Evolutionary conservation across 2,888 invertebrate genomes (phyloP).

Genomic region (Hyposoter dolosus): DNA sequence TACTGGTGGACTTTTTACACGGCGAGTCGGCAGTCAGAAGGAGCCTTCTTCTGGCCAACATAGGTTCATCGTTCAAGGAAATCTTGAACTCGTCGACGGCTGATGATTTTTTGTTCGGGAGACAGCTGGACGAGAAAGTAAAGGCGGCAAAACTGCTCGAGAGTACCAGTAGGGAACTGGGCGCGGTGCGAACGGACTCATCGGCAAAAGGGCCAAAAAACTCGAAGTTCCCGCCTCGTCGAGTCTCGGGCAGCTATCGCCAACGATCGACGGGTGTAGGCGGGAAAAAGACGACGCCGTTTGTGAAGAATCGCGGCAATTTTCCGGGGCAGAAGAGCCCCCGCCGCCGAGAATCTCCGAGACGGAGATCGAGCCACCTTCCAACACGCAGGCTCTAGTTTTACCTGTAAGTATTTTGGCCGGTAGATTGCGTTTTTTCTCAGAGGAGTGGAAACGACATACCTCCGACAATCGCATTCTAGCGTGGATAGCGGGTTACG

Average conservation of each 20-base stretch:
- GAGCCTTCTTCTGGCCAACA: constrained; percentile 27
- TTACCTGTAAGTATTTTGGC: constrained; percentile 57
- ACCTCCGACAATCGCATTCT: constrained; percentile 53
- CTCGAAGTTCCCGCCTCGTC: constrained; percentile 54
- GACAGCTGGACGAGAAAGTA: constrained; percentile 53
- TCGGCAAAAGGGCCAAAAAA: constrained; percentile 51
- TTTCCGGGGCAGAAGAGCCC: constrained; percentile 41
- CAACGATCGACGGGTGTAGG: constrained; percentile 15
- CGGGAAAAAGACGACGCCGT: constrained; percentile 12
- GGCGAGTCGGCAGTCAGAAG: constrained; percentile 30
- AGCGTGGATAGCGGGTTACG: constrained; percentile 54
- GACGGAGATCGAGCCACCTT: neutral
- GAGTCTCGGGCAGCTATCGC: constrained; percentile 26
- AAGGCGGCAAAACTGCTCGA: constrained; percentile 55
- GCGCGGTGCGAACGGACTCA: neutral
- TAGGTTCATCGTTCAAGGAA: constrained; percentile 50
- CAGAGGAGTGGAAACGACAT: constrained; percentile 28
- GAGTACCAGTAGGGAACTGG: constrained; percentile 23
- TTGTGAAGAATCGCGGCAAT: constrained; percentile 12
- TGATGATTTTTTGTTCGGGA: constrained; percentile 58
- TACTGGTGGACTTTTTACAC: constrained; percentile 57
- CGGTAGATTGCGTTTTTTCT: constrained; percentile 57
- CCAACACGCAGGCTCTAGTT: constrained; percentile 33
- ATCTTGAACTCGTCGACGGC: constrained; percentile 34
- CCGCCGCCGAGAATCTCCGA: constrained; percentile 1